Base-by-base conservation (phyloP, 2,113 vertebrate genomes). In the Lamprotornis superbus region DNA sequence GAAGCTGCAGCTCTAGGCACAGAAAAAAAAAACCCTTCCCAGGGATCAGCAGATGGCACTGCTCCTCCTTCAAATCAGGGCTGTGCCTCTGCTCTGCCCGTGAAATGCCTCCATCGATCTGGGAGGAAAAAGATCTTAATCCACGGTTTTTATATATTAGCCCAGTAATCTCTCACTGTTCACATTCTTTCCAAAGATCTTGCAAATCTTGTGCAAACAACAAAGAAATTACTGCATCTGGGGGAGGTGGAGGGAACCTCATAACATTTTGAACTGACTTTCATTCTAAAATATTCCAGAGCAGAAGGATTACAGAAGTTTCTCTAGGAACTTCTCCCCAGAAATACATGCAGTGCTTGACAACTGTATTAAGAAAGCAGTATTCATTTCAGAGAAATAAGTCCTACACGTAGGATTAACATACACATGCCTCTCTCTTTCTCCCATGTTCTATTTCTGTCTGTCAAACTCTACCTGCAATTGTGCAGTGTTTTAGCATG, bases 41-140 rank as follows among this genome's bases (percentile, higher is more conserved):
- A 68, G 24, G 65, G 44, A 94, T 94, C 97, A 96, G 86, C 93
- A 98, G 98, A 71, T 97, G 98, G 97, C 97, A 97, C 90, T 89
- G 30, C 95, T 96, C 93, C 81, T 74, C 98, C 83, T 98, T 85
- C 46, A 67, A 89, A 94, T 13, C 9, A 5, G 46, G 5, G 59
- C 67, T 52, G 24, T 2, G 15, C 56, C 46, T 69, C 70, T 70
- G 57, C 83, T 60, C n/a, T 42, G 71, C 52, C 65, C 27, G 13
- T 12, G 35, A 87, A 87, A 69, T 35, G 63, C 67, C 73, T 30
- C 25, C 56, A 50, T 24, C 11, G 10, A 1, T 53, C 56, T 8
- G 23, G n/a, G 53, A 83, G 56, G 68, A 80, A 94, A 87, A 78
- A 89, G 20, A 40, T 42, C 40, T 87, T 83, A 76, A 91, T 76